Evolutionary conservation across 2,888 invertebrate genomes (phyloP).

Genomic region (Lamellibrachia satsuma): DNA sequence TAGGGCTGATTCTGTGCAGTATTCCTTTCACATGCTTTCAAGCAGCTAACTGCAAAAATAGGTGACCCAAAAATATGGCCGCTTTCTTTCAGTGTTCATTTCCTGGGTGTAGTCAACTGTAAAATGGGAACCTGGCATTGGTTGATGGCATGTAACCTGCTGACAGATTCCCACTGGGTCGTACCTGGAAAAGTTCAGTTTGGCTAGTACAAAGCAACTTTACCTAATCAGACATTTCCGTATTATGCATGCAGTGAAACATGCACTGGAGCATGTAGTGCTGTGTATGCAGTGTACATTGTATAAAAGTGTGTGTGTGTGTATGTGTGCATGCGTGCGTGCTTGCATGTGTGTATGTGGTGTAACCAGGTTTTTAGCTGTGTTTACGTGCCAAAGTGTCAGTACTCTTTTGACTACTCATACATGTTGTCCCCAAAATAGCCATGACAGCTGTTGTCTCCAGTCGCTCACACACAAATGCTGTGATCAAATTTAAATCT

Average conservation of each 20-base stretch:
- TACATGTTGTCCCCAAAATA: neutral
- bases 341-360: neutral
- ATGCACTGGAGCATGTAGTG: neutral
- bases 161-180: neutral
- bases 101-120: neutral
- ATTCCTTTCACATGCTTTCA: neutral
- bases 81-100: neutral
- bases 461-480: neutral
- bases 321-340: neutral
- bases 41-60: neutral
- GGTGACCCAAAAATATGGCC: neutral
- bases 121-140: constrained; percentile 2
- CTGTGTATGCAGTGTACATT: neutral
- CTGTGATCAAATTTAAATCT: neutral
- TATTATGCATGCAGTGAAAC: neutral
- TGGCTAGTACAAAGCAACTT: neutral
- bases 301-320: neutral
- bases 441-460: neutral
- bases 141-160: neutral
- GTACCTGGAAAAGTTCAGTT: neutral
- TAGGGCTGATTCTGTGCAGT: too few species aligned
- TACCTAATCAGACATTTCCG: neutral
- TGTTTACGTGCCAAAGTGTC: neutral
- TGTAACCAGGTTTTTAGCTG: neutral
- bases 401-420: neutral